Percentiles rank a stretch among this genome's conserved stretches.
phyloP scores from a whole-genome alignment of 2,888 invertebrate species.

The Atethmia centrago region DNA sequence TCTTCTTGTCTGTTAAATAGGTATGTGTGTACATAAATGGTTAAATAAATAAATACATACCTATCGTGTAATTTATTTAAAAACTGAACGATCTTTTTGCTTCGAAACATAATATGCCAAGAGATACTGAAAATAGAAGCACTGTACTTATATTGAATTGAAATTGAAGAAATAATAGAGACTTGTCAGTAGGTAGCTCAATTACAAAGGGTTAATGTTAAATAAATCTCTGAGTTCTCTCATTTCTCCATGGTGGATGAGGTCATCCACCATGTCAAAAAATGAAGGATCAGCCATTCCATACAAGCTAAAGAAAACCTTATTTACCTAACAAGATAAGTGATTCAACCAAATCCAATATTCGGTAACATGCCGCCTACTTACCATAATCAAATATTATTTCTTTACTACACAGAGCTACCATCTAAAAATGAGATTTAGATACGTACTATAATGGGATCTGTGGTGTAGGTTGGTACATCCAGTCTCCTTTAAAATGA shows the following conservation, averaged over 20 bases:
- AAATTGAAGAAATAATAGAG: background rate
- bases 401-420: conserved; percentile 18
- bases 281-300: background rate
- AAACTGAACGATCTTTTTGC: too few species aligned
- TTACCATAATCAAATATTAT: conserved; percentile 59
- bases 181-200: background rate
- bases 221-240: background rate
- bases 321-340: conserved; percentile 17
- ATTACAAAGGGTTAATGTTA: background rate
- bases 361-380: conserved; percentile 42
- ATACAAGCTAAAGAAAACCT: conserved; percentile 10
- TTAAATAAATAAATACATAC: too few species aligned
- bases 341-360: conserved; percentile 46
- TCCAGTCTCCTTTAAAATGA: too few species aligned
- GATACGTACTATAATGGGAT: background rate
- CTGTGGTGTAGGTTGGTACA: too few species aligned
- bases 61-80: too few species aligned
- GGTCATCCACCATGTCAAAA: conserved; percentile 6
- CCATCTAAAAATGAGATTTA: conserved; percentile 4
- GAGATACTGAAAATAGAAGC: too few species aligned
- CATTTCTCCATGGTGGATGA: background rate
- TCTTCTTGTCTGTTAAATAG: too few species aligned
- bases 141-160: too few species aligned
- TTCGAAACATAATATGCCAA: too few species aligned
- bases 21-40: too few species aligned